These are phyloP conservation scores for Serinus canaria DNA, from an alignment of 2,113 vertebrate species.

Conservation along the genomic window DNA sequence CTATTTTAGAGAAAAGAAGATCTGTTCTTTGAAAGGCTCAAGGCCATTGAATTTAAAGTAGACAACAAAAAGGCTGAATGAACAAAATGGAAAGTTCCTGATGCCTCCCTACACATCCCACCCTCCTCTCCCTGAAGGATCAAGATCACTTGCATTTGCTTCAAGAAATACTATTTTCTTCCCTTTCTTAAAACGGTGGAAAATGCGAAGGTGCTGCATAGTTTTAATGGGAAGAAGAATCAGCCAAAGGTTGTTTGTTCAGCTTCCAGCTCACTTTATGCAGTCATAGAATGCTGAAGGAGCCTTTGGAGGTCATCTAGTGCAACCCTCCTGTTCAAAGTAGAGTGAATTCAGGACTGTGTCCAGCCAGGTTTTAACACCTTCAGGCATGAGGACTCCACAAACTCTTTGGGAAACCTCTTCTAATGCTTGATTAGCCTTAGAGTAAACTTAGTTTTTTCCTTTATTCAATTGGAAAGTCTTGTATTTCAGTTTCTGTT, in stretches of 20 bases:
- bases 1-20: background rate
- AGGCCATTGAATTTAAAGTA: background rate
- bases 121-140: fast-evolving
- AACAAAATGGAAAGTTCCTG: background rate
- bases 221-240: background rate
- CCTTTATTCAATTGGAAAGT: background rate
- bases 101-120: fast-evolving
- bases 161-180: background rate
- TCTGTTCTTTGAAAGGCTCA: background rate
- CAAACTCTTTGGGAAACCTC: background rate
- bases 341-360: background rate
- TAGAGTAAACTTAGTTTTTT: background rate
- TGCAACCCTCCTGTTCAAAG: background rate
- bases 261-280: background rate
- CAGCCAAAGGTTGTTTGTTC: background rate
- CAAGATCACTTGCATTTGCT: background rate
- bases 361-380: background rate
- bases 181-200: background rate
- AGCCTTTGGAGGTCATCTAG: background rate
- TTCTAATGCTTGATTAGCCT: background rate
- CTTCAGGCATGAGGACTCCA: background rate
- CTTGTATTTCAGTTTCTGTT: background rate
- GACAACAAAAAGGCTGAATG: background rate
- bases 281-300: background rate
- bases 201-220: background rate